Conservation (phyloP, 2,888 invertebrate genomes). For the Drosophila lacicola region DNA sequence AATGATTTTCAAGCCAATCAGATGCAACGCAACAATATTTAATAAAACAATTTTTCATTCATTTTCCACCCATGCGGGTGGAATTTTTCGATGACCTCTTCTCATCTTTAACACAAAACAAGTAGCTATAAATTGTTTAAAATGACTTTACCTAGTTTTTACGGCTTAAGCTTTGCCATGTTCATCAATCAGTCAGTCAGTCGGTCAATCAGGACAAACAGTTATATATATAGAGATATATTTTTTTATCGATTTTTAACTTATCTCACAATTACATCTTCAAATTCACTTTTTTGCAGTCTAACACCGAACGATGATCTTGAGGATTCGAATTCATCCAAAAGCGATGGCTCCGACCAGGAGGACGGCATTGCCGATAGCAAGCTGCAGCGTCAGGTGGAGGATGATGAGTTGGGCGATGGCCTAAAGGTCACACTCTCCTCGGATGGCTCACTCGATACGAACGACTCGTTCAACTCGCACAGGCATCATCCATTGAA, state of each 20-base stretch:
- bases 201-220: no score
- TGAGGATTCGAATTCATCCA: constrained; percentile 92
- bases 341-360: constrained; percentile 89
- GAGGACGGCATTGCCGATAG: constrained; percentile 85
- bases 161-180: not conserved
- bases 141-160: no score
- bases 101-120: no score
- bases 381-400: constrained; percentile 81
- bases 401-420: constrained; percentile 85
- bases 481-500: constrained; percentile 82
- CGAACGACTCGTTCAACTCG: constrained; percentile 82
- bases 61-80: no score
- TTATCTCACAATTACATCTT: not conserved
- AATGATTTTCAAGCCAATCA: no score
- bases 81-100: no score
- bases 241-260: no score
- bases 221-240: no score
- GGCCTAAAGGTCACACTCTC: constrained; percentile 83
- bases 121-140: no score
- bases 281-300: constrained; percentile 85
- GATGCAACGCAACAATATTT: no score
- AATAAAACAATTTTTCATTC: no score
- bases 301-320: constrained; percentile 93
- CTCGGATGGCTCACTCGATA: constrained; percentile 82
- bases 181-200: not conserved